phyloP scores from a whole-genome alignment of 2,888 invertebrate species.

The Nephrotoma guestfalica region DNA sequence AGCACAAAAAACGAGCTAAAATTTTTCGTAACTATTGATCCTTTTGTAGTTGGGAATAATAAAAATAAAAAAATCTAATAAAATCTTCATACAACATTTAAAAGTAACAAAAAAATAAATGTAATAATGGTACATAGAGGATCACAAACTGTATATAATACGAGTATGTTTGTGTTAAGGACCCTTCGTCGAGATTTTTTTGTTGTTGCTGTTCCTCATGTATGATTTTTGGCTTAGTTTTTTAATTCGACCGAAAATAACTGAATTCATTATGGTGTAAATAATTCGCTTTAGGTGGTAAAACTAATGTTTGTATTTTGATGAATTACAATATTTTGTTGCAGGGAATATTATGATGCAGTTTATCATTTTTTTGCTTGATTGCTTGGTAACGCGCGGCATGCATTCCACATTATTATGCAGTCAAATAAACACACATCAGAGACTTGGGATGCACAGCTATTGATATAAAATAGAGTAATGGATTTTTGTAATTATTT shows the following conservation, averaged over 20 bases:
- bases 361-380: neutral
- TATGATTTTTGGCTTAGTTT: neutral
- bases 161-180: neutral
- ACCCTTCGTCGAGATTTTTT: neutral
- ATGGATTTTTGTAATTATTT: neutral
- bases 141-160: neutral
- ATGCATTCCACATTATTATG: neutral
- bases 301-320: neutral
- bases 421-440: neutral
- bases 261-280: slow-evolving; percentile 2
- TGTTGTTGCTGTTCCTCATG: neutral
- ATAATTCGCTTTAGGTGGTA: slow-evolving; percentile 4
- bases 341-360: neutral
- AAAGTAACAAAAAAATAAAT: neutral
- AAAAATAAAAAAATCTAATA: neutral
- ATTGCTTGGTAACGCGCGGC: neutral
- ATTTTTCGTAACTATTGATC: neutral
- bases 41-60: neutral
- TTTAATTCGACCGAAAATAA: neutral
- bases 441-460: neutral
- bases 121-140: neutral
- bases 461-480: neutral
- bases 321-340: neutral
- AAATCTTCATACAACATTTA: neutral
- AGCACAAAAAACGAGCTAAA: neutral